phyloP scores from a whole-genome alignment of 1,140 invertebrate genomes.

The Drosophila paulistorum region DNA sequence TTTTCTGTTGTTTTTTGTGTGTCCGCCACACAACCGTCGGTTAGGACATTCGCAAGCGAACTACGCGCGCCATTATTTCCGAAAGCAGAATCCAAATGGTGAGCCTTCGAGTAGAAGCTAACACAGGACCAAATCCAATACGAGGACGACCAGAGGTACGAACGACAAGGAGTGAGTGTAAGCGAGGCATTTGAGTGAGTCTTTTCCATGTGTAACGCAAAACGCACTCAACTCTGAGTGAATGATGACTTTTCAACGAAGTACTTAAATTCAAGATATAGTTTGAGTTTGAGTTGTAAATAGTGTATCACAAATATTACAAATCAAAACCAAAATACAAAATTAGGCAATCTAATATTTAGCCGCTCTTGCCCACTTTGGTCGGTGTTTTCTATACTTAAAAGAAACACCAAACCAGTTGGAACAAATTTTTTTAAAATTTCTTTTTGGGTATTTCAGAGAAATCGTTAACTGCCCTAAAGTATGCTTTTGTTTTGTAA shows the following conservation, averaged over 20 bases:
- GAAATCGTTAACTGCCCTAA: too few relatives aligned
- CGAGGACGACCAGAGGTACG: background rate
- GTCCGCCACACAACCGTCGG: slow-evolving; percentile 63
- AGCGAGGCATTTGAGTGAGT: slow-evolving; percentile 4
- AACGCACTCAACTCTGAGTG: background rate
- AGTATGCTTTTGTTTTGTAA: too few relatives aligned
- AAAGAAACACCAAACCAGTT: too few relatives aligned
- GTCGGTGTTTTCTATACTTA: too few relatives aligned
- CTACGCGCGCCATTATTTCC: slow-evolving; percentile 52
- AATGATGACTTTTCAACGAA: background rate
- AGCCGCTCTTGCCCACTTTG: too few relatives aligned
- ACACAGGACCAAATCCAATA: slow-evolving; percentile 30
- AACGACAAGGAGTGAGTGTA: background rate
- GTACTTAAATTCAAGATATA: background rate
- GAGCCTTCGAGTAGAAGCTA: slow-evolving; percentile 36
- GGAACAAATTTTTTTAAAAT: too few relatives aligned
- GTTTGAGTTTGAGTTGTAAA: too few relatives aligned
- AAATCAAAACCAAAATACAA: too few relatives aligned
- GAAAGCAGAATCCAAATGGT: slow-evolving; percentile 50
- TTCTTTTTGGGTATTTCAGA: too few relatives aligned
- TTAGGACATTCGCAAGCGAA: slow-evolving; percentile 73
- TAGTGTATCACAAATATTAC: too few relatives aligned
- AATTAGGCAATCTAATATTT: too few relatives aligned
- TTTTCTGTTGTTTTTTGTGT: slow-evolving; percentile 8
- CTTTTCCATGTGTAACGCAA: background rate